Conservation (phyloP, 2,888 invertebrate genomes). For the Philhelius pedissequus region DNA sequence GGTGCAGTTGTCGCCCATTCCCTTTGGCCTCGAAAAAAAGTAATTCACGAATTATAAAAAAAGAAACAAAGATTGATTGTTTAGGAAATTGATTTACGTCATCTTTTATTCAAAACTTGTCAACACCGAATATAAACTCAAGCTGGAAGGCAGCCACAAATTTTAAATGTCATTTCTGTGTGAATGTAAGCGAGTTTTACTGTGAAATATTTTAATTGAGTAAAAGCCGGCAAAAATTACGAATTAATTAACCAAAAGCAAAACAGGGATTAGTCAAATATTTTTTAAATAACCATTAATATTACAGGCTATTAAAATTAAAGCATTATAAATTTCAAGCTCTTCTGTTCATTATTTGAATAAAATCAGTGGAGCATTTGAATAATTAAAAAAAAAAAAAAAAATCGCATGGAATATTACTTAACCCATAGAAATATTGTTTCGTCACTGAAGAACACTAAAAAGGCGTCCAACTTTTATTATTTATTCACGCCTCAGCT, state of each 20-base stretch:
- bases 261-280: background rate
- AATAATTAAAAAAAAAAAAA: background rate
- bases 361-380: slow-evolving; percentile 1
- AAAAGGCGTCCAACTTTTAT: background rate
- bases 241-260: background rate
- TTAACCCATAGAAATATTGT: background rate
- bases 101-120: no score
- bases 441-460: slow-evolving; percentile 8
- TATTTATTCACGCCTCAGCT: background rate
- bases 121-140: no score
- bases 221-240: no score
- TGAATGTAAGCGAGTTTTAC: no score
- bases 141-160: no score
- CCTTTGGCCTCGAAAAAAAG: no score
- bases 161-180: no score
- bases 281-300: background rate
- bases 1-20: no score
- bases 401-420: background rate
- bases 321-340: background rate
- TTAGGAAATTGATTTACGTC: no score
- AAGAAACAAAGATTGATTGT: no score
- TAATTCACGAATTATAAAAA: no score
- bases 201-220: no score
- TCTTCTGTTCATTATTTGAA: background rate
- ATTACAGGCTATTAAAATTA: background rate